Evolutionary conservation across 2,888 invertebrate species (phyloP), one percentile per base, ranked within the genome.

Genomic region (Ectobius pallidus): DNA sequence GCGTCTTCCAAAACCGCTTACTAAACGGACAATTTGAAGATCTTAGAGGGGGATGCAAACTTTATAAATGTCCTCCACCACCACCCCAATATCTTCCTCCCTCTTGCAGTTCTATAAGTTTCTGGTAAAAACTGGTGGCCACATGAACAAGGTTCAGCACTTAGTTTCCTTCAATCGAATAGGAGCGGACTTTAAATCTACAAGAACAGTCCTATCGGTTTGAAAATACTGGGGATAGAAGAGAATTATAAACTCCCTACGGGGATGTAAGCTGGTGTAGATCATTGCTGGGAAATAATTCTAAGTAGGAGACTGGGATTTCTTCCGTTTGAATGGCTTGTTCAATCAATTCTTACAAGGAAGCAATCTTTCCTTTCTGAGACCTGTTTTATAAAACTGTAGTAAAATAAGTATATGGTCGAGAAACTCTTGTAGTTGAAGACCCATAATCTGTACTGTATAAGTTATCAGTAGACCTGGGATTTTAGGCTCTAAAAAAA

Each of bases 1-100:
- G 20, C 14, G 14, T 25, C 25, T 22, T 52, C 2, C 25, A 3
- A 52, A 52, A 25, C 52, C 25, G 22, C 52, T 9, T 52, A 52
- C 22, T 52, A 52, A 52, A 52, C 25, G 49, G 49, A 49, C 49
- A 52, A 16, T 52, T 52, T 52, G 52, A 52, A 52, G 52, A 52
- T 52, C 52, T 52, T 22, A 52, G 7, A 25, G 52, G 20, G 3
- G 20, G 52, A 52, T 52, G 25, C 25, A 25, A 52, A 52, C 52
- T 52, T 52, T 52, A 52, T 25, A 52, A 52, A 52, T 25, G 52
- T 18, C 25, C 52, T 14, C 52, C 4, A 52, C 22, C n/a, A 52
- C 25, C 7, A 25, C 52, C 52, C 9, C 52, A 6, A 52, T 39
- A 6, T 14, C 39, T 14, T 9, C 39, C 6, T 25, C 2, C 22